phyloP scores from a whole-genome alignment of 2,113 vertebrate genomes.

The Psophia crepitans region DNA sequence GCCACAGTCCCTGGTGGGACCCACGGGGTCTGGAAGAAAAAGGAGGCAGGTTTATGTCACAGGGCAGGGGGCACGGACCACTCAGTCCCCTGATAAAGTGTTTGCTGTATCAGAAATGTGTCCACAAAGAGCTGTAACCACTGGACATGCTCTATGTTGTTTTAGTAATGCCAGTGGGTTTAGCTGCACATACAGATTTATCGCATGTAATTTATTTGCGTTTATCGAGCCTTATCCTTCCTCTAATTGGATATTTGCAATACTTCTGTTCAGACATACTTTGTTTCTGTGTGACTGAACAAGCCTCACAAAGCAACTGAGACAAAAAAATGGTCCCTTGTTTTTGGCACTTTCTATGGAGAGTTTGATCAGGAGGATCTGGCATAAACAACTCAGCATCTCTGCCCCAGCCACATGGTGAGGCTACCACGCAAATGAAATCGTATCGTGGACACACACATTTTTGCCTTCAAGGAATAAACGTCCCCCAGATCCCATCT shows the following conservation, averaged over 20 bases:
- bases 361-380: neutral
- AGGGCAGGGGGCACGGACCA: neutral
- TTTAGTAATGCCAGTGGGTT: neutral
- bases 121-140: neutral
- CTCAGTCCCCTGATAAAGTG: neutral
- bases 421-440: neutral
- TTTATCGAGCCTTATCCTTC: neutral
- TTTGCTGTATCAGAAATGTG: neutral
- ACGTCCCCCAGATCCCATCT: neutral
- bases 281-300: neutral
- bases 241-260: neutral
- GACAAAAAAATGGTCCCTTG: neutral
- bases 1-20: neutral
- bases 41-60: neutral
- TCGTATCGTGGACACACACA: neutral
- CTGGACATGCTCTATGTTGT: neutral
- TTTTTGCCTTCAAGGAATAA: slow-evolving; percentile 10
- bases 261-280: neutral
- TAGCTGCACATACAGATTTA: neutral
- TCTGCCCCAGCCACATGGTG: neutral
- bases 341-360: neutral
- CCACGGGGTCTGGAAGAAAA: neutral
- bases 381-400: neutral
- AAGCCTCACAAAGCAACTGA: neutral
- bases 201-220: neutral